Evolutionary conservation across 2,888 invertebrate genomes (phyloP).

Genomic region (Chloromyia formosa): DNA sequence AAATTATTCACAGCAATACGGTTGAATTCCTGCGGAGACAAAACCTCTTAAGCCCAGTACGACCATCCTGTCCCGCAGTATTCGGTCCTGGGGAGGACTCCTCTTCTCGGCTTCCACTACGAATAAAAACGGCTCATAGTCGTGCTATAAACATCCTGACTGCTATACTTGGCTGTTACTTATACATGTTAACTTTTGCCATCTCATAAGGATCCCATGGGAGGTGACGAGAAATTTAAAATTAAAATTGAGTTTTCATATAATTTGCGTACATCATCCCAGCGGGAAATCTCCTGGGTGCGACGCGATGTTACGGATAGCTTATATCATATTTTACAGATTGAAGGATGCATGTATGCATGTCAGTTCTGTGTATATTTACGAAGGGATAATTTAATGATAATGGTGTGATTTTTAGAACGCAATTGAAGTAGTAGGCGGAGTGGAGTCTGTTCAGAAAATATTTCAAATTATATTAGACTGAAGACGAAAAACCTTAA

Average conservation of each 20-base stretch:
- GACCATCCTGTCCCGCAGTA: too few species aligned
- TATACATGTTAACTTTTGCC: not conserved
- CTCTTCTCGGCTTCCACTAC: too few species aligned
- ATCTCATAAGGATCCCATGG: conserved; percentile 9
- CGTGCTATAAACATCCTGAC: too few species aligned
- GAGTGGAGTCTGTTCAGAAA: too few species aligned
- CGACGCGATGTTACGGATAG: conserved; percentile 11
- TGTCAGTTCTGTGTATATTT: conserved; percentile 1
- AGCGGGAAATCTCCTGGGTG: conserved; percentile 26
- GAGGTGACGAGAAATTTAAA: conserved; percentile 39
- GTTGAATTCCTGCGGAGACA: conserved; percentile 23
- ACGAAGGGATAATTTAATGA: conserved; percentile 31
- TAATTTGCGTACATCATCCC: conserved; percentile 42
- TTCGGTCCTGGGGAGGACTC: too few species aligned
- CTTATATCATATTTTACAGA: conserved; percentile 15
- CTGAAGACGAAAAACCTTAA: too few species aligned
- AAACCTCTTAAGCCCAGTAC: not conserved
- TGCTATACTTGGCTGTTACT: too few species aligned
- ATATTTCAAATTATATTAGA: too few species aligned
- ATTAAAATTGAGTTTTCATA: conserved; percentile 44
- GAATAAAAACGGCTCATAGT: too few species aligned
- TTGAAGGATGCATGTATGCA: not conserved
- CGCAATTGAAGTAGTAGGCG: not conserved
- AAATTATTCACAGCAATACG: conserved; percentile 30
- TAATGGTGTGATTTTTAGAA: conserved; percentile 35